Evolutionary conservation across 1,140 invertebrate genomes (phyloP).

Genomic region (Pseudomyrmex gracilis): DNA sequence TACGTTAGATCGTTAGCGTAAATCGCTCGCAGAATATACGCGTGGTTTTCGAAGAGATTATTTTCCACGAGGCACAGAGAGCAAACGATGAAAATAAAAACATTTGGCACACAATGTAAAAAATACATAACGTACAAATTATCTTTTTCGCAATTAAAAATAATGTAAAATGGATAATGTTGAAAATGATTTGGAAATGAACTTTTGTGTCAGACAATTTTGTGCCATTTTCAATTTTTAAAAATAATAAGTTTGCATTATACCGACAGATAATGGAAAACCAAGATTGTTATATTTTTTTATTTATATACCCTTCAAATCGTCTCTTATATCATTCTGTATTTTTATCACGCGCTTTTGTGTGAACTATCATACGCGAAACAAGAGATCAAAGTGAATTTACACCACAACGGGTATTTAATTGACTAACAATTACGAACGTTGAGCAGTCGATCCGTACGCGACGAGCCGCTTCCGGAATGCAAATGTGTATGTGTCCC

Average conservation of each 20-base stretch:
- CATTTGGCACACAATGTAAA: not conserved
- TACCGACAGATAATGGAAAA: not conserved
- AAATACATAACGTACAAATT: no score
- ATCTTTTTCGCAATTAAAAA: no score
- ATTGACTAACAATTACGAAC: conserved; percentile 40
- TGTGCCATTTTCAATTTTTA: not conserved
- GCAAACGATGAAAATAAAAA: not conserved
- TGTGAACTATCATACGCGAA: not conserved
- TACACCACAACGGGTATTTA: conserved; percentile 2
- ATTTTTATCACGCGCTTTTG: not conserved
- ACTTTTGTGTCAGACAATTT: no score
- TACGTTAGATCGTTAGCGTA: no score
- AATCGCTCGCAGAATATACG: not conserved
- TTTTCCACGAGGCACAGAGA: not conserved
- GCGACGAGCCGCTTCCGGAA: not conserved
- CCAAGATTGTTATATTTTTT: conserved; percentile 8
- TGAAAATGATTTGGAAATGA: no score
- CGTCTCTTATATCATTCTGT: not conserved
- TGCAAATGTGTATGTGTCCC: not conserved
- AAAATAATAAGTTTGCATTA: not conserved
- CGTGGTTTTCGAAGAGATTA: not conserved
- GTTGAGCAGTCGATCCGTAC: not conserved
- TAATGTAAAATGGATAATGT: no score
- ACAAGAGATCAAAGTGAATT: conserved; percentile 39
- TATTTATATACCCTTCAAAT: not conserved